Percentiles rank a stretch among this genome's conserved stretches.
Conservation (phyloP, 2,888 invertebrate genomes). For the Drosophila helvetica region DNA sequence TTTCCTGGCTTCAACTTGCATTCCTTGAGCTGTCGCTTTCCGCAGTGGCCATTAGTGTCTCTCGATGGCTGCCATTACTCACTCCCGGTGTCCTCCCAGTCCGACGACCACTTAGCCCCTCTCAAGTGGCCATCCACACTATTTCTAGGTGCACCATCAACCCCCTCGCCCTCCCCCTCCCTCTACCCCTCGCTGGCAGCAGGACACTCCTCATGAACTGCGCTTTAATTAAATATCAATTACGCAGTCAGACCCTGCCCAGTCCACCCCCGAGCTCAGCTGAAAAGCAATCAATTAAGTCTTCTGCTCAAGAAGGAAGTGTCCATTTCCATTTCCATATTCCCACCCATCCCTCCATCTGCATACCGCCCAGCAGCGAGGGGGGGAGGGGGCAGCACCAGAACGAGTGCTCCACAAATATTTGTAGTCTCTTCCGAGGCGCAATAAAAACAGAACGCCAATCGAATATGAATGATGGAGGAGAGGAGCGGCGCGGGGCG, state of each 20-base stretch:
- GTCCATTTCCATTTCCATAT: conserved; percentile 3
- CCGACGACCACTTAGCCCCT: conserved; percentile 6
- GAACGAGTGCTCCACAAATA: conserved; percentile 67
- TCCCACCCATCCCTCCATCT: conserved; percentile 5
- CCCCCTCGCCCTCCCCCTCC: neutral
- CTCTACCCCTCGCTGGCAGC: neutral
- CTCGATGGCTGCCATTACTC: conserved; percentile 42
- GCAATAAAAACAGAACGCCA: conserved; percentile 56
- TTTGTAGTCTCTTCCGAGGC: conserved; percentile 61
- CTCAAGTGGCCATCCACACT: neutral
- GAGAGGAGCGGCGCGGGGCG: too few relatives aligned
- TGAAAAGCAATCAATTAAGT: conserved; percentile 75
- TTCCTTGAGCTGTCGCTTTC: conserved; percentile 14
- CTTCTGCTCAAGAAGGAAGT: conserved; percentile 47
- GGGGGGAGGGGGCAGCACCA: neutral
- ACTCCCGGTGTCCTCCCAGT: conserved; percentile 29
- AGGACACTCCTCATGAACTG: conserved; percentile 55
- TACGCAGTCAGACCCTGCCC: conserved; percentile 54
- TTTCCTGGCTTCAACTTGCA: conserved; percentile 16
- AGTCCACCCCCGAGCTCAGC: conserved; percentile 25
- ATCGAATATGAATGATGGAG: conserved; percentile 53
- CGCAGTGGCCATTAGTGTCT: conserved; percentile 16
- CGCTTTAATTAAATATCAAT: conserved; percentile 78
- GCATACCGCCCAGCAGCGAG: conserved; percentile 8
- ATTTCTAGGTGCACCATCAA: neutral